These are phyloP conservation scores for Dione vanillae DNA, from an alignment of 2,888 invertebrate species.

Conservation along the genomic window DNA sequence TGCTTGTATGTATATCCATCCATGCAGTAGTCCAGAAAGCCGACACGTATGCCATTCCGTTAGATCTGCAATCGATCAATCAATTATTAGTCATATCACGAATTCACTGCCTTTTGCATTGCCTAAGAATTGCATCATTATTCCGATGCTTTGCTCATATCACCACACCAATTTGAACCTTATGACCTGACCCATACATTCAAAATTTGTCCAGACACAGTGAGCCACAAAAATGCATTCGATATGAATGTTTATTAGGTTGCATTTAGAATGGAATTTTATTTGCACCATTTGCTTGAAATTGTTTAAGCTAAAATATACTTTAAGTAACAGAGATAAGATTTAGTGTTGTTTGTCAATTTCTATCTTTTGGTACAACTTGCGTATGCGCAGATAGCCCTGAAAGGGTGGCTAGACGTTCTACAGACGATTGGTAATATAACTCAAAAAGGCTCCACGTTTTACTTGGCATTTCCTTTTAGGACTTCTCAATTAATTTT, in stretches of 20 bases:
- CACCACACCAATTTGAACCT: slow-evolving; percentile 7
- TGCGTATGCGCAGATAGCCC: slow-evolving; percentile 64
- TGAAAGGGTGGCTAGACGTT: slow-evolving; percentile 68
- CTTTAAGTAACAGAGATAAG: slow-evolving; percentile 30
- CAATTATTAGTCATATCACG: slow-evolving; percentile 66
- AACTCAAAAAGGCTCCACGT: slow-evolving; percentile 22
- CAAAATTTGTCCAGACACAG: slow-evolving; percentile 1
- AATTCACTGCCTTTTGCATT: slow-evolving; percentile 63
- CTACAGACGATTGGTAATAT: slow-evolving; percentile 59
- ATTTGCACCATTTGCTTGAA: slow-evolving; percentile 32
- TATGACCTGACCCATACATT: background rate
- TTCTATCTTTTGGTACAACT: background rate
- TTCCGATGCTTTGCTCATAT: slow-evolving; percentile 20
- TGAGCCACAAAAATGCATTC: slow-evolving; percentile 41
- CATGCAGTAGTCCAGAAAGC: slow-evolving; percentile 32
- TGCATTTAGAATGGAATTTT: slow-evolving; percentile 44
- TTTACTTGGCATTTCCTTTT: slow-evolving; percentile 19
- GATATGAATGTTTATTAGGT: slow-evolving; percentile 41
- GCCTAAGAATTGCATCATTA: slow-evolving; percentile 43
- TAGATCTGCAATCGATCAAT: slow-evolving; percentile 66
- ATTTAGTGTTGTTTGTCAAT: slow-evolving; percentile 22
- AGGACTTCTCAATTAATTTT: background rate
- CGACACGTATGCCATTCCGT: slow-evolving; percentile 57
- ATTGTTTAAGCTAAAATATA: slow-evolving; percentile 28
- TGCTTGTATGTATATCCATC: slow-evolving; percentile 4